Percentiles rank a stretch among this genome's conserved stretches.
Evolutionary conservation across 2,113 vertebrate species (phyloP).

Genomic region (Lepisosteus osseus): DNA sequence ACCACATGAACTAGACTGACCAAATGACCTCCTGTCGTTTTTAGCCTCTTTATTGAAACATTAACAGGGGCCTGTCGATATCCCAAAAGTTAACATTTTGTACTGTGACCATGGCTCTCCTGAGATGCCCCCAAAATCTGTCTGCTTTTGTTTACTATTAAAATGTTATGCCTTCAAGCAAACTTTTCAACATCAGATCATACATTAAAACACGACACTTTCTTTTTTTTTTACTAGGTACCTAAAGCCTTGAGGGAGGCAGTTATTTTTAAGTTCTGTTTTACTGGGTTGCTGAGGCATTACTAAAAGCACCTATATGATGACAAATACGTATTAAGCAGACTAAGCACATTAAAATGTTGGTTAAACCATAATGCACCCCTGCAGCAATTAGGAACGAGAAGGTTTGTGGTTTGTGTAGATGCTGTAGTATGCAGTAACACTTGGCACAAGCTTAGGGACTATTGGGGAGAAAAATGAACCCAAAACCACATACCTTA

Average conservation of each 20-base stretch:
- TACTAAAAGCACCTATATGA: conserved; percentile 12
- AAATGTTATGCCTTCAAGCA: too few relatives aligned
- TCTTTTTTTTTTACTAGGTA: background rate
- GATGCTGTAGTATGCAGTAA: background rate
- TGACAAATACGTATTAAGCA: conserved; percentile 4
- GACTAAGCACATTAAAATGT: conserved; percentile 17
- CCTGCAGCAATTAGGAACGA: conserved; percentile 6
- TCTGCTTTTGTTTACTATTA: too few relatives aligned
- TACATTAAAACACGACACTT: background rate
- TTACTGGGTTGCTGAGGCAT: conserved; percentile 12
- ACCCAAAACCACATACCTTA: conserved; percentile 56
- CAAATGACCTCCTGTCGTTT: too few relatives aligned
- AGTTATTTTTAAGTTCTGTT: conserved; percentile 6
- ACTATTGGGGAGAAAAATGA: conserved; percentile 9
- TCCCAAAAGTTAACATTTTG: too few relatives aligned
- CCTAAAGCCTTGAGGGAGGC: background rate
- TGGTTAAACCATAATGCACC: conserved; percentile 10
- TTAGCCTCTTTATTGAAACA: too few relatives aligned
- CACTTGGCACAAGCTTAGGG: background rate
- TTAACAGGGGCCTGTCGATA: too few relatives aligned
- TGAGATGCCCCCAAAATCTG: too few relatives aligned
- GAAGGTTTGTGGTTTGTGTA: conserved; percentile 5
- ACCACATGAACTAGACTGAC: too few relatives aligned
- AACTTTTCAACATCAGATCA: too few relatives aligned
- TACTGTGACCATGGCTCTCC: too few relatives aligned